These are phyloP conservation scores for Oryzias woworae DNA, from an alignment of 2,113 vertebrate genomes.

Conservation along the genomic window DNA sequence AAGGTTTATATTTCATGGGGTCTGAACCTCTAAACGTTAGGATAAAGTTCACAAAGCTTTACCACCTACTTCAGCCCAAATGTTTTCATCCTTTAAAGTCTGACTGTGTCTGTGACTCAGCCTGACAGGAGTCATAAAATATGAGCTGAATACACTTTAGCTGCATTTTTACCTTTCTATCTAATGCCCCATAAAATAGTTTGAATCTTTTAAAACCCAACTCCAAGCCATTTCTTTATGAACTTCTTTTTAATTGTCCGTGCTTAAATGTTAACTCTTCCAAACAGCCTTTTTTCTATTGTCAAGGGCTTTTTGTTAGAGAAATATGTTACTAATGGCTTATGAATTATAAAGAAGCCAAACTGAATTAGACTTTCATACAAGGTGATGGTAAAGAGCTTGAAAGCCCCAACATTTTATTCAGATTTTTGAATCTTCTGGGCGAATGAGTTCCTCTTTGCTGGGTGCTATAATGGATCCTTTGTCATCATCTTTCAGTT, in stretches of 20 bases:
- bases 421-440: conserved; percentile 77
- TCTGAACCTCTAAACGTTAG: too few relatives aligned
- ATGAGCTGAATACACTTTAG: conserved; percentile 51
- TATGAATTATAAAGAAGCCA: conserved; percentile 82
- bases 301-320: conserved; percentile 76
- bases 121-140: conserved; percentile 56
- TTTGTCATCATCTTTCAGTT: conserved; percentile 64
- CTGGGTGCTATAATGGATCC: conserved; percentile 66
- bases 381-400: conserved; percentile 75
- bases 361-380: conserved; percentile 79
- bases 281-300: conserved; percentile 63
- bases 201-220: conserved; percentile 66
- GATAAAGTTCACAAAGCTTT: conserved; percentile 11
- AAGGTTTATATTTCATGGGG: too few relatives aligned
- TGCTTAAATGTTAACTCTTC: conserved; percentile 74
- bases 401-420: conserved; percentile 74
- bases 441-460: conserved; percentile 68
- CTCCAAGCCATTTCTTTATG: conserved; percentile 58
- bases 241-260: conserved; percentile 71
- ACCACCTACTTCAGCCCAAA: conserved; percentile 1
- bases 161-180: conserved; percentile 63
- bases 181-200: conserved; percentile 72
- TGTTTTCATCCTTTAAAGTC: conserved; percentile 27
- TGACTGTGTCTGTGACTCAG: conserved; percentile 50
- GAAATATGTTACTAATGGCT: conserved; percentile 82